These are phyloP conservation scores for Micromesistius poutassou DNA, from an alignment of 2,797 vertebrate genomes.

Conservation along the genomic window DNA sequence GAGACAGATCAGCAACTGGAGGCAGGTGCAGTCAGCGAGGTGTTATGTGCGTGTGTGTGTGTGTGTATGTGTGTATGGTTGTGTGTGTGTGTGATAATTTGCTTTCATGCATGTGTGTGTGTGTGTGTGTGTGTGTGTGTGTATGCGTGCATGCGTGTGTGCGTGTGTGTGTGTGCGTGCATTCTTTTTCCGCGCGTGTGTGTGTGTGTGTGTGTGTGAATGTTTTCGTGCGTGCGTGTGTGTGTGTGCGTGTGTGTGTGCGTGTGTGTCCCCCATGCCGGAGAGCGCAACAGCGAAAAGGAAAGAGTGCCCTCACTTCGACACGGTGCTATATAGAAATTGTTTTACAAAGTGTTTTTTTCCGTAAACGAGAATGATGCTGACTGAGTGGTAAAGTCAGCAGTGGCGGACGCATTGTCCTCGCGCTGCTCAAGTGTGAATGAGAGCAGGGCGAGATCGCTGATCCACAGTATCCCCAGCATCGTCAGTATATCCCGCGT, in stretches of 20 bases:
- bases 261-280: not conserved
- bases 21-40: conserved; percentile 21
- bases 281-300: not conserved
- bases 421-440: not conserved
- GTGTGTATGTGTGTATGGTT: conserved; percentile 6
- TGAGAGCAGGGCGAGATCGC: not conserved
- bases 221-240: not conserved
- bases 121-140: not conserved
- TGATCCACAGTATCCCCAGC: too few species aligned
- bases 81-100: too few species aligned
- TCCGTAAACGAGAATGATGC: not conserved
- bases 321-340: not conserved
- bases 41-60: conserved; percentile 5
- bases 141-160: not conserved
- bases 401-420: not conserved
- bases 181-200: too few species aligned
- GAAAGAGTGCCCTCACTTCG: not conserved
- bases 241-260: not conserved
- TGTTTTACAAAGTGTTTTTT: not conserved
- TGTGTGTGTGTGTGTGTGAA: not conserved
- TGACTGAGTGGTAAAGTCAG: not conserved
- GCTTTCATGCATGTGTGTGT: too few species aligned
- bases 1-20: conserved; percentile 23
- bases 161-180: conserved; percentile 8
- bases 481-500: too few species aligned